A percentile compares a stretch with the other conserved stretches of the same genome.
Evolutionary conservation across 2,113 vertebrate species (phyloP).

Genomic region (Astur gentilis): DNA sequence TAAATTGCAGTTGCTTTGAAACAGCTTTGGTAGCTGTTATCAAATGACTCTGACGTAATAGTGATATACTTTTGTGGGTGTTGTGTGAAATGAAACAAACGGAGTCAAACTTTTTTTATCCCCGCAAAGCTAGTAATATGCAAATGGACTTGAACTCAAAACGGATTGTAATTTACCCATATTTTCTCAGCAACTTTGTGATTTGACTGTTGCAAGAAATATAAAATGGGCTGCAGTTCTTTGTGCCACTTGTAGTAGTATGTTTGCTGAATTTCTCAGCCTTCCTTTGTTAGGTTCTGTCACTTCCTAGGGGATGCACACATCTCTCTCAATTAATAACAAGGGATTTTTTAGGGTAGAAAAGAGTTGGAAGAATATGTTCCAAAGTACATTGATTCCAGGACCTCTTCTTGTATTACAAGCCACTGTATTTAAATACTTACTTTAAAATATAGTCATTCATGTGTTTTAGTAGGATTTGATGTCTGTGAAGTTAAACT

Average conservation of each 20-base stretch:
- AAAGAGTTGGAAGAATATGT: not conserved
- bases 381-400: not conserved
- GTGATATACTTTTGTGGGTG: not conserved
- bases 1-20: not conserved
- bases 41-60: not conserved
- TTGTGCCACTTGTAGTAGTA: not conserved
- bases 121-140: not conserved
- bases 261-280: not conserved
- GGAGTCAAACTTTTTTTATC: not conserved
- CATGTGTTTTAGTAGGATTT: not conserved
- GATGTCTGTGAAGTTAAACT: not conserved
- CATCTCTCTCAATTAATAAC: not conserved
- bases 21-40: not conserved
- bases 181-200: not conserved
- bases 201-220: not conserved
- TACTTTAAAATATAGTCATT: not conserved
- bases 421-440: not conserved
- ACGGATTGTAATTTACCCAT: not conserved
- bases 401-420: not conserved
- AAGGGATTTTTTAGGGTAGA: not conserved
- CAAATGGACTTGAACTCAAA: fast-evolving
- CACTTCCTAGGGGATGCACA: not conserved
- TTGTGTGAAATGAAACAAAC: not conserved
- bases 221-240: not conserved
- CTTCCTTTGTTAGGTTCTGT: not conserved